A percentile compares a stretch with the other conserved stretches of the same genome.
phyloP scores from a whole-genome alignment of 2,113 vertebrate genomes.

The Sarotherodon lohbergeri region DNA sequence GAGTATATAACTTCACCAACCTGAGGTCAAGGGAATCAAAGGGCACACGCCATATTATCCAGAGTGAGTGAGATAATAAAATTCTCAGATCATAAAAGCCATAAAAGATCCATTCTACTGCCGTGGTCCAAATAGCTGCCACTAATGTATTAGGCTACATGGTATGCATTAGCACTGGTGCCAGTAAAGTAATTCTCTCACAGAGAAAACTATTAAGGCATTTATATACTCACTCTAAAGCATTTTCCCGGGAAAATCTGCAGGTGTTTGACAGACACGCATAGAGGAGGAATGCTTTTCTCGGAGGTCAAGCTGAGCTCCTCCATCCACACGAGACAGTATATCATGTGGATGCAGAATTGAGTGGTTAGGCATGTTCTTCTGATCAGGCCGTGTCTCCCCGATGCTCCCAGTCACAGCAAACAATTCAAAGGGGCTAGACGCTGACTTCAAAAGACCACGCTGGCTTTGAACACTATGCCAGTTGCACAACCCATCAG shows the following conservation, averaged over 20 bases:
- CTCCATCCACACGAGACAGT: background rate
- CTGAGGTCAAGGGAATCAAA: constrained; percentile 54
- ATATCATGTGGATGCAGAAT: background rate
- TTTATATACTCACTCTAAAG: constrained; percentile 12
- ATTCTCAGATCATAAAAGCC: constrained; percentile 64
- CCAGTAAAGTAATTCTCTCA: constrained; percentile 42
- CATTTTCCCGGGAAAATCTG: background rate
- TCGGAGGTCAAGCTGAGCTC: constrained; percentile 4
- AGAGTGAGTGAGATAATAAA: constrained; percentile 61
- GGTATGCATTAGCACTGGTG: constrained; percentile 32
- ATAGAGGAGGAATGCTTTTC: background rate
- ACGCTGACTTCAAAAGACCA: constrained; percentile 55
- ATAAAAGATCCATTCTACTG: constrained; percentile 50
- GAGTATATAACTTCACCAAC: constrained; percentile 34
- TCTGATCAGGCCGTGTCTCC: constrained; percentile 28
- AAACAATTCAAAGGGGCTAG: constrained; percentile 39
- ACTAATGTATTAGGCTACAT: constrained; percentile 57
- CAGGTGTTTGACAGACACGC: constrained; percentile 2
- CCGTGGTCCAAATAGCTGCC: constrained; percentile 48
- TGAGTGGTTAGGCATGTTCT: constrained; percentile 29
- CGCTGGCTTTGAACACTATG: constrained; percentile 56
- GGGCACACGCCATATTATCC: constrained; percentile 45
- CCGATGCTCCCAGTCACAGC: constrained; percentile 33
- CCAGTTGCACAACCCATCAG: constrained; percentile 50
- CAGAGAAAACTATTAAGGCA: constrained; percentile 42